Evolutionary conservation across 92 coral and sea anemone species (phyloP).

Genomic region (Paragorgia papillata): DNA sequence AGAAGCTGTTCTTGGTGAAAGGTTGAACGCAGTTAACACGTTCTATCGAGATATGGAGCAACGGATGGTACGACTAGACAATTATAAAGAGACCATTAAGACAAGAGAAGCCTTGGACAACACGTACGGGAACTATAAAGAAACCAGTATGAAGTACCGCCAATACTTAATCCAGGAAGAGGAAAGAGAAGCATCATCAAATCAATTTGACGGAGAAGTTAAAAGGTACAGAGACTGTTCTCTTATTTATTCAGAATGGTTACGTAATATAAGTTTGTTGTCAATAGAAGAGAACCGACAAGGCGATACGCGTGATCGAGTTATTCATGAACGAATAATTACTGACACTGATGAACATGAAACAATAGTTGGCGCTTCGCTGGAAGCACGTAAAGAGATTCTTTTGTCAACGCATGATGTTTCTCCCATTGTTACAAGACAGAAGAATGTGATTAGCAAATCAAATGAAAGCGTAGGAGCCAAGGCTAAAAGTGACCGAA

Average conservation of each 20-base stretch:
- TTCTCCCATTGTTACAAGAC: neutral
- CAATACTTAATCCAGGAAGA: neutral
- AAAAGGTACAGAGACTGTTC: neutral
- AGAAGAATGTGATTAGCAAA: neutral
- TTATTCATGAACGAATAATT: neutral
- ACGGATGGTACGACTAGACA: neutral
- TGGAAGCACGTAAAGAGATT: neutral
- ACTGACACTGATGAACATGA: neutral
- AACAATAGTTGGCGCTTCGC: conserved; percentile 1
- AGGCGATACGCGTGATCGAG: neutral
- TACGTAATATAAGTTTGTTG: neutral
- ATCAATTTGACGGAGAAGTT: neutral
- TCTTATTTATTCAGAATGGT: conserved; percentile 16
- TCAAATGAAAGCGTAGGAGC: neutral
- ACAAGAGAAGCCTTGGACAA: neutral
- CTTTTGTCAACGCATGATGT: neutral
- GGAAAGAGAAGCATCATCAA: neutral
- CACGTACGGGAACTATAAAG: conserved; percentile 1
- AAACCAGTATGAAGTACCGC: neutral
- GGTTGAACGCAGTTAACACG: neutral
- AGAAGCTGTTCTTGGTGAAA: no score
- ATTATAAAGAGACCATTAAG: no score
- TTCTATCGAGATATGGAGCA: neutral
- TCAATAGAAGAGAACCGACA: conserved; percentile 3
- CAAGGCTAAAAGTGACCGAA: neutral